Conservation (phyloP, 2,888 invertebrate genomes). For the Dilophus febrilis region DNA sequence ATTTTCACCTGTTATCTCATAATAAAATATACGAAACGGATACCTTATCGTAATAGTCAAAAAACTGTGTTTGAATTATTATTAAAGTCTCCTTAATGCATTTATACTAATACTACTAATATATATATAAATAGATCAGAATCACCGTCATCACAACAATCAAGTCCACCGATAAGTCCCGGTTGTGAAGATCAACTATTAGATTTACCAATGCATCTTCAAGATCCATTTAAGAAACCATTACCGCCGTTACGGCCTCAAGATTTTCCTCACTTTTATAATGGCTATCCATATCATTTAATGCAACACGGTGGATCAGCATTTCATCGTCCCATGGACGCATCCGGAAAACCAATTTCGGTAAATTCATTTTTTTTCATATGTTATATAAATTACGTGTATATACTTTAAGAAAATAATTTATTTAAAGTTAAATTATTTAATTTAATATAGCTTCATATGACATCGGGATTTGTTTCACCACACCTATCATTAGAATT, state of each 20-base stretch:
- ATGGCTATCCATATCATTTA: constrained; percentile 36
- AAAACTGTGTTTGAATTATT: too few species aligned
- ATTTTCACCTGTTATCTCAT: too few species aligned
- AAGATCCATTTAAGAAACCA: constrained; percentile 29
- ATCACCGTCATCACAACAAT: constrained; percentile 43
- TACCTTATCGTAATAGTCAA: too few species aligned
- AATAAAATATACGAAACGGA: too few species aligned
- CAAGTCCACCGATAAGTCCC: constrained; percentile 72
- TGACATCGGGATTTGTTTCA: constrained; percentile 32
- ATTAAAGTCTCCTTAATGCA: too few species aligned
- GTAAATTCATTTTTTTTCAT: constrained; percentile 18
- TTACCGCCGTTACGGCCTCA: constrained; percentile 27
- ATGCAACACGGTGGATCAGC: constrained; percentile 33
- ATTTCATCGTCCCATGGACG: constrained; percentile 36
- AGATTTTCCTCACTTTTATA: constrained; percentile 28
- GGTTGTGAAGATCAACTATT: constrained; percentile 55
- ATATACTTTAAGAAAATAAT: not conserved
- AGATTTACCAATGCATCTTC: constrained; percentile 35
- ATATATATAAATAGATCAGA: constrained; percentile 24
- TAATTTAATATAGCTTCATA: constrained; percentile 23
- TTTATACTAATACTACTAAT: too few species aligned
- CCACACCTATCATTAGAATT: constrained; percentile 51
- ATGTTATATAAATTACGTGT: too few species aligned
- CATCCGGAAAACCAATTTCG: constrained; percentile 27
- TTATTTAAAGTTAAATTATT: not conserved